These are phyloP conservation scores for Armadillidium nasatum DNA, from an alignment of 1,140 invertebrate genomes.

Conservation along the genomic window DNA sequence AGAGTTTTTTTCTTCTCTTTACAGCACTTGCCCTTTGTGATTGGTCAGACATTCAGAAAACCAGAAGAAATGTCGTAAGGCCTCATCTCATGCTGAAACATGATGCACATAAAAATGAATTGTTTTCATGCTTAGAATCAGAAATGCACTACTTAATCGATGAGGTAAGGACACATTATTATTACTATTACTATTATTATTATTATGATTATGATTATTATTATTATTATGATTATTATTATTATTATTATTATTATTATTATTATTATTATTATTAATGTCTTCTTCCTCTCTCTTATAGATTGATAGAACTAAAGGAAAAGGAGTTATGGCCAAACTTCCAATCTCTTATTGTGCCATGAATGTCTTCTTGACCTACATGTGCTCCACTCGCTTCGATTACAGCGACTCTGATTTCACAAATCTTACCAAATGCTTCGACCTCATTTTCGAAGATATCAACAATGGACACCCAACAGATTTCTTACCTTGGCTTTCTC, in stretches of 20 bases:
- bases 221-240: background rate
- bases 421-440: slow-evolving; percentile 66
- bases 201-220: background rate
- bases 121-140: slow-evolving; percentile 31
- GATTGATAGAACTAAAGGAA: slow-evolving; percentile 29
- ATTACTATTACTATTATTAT: background rate
- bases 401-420: slow-evolving; percentile 61
- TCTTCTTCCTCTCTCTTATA: slow-evolving; percentile 24
- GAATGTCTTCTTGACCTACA: slow-evolving; percentile 79
- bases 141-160: slow-evolving; percentile 41
- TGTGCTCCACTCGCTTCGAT: slow-evolving; percentile 70
- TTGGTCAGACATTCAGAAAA: slow-evolving; percentile 75
- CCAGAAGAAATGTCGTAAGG: slow-evolving; percentile 63
- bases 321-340: slow-evolving; percentile 31
- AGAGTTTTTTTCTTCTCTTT: slow-evolving; percentile 48
- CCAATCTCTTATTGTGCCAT: slow-evolving; percentile 40
- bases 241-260: background rate
- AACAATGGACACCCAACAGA: slow-evolving; percentile 83
- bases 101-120: slow-evolving; percentile 57
- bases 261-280: background rate
- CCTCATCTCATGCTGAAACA: slow-evolving; percentile 39
- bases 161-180: slow-evolving; percentile 22
- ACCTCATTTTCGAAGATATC: slow-evolving; percentile 80
- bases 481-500: slow-evolving; percentile 76
- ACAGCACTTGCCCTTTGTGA: slow-evolving; percentile 78